Evolutionary conservation across 2,797 vertebrate genomes (phyloP), one percentile per base, ranked within the genome.

Genomic region (Manis javanica): DNA sequence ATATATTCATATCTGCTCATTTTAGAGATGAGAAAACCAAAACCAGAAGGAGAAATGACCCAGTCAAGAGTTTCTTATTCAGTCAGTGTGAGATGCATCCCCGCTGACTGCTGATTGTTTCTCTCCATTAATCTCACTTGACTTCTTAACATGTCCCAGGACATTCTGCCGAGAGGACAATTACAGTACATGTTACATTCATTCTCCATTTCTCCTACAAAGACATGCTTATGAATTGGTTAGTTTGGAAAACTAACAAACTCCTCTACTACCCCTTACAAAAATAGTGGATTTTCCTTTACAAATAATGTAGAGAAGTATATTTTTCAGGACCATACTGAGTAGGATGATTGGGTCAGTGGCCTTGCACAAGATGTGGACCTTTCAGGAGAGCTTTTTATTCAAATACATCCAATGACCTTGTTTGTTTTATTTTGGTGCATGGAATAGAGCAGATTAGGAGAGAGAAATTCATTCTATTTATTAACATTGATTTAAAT

Each of bases 401-500:
- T 69, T 91, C 26, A 18, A 89, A 39, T 16, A 82, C 39, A 2
- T 77, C n/a, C 39, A 88, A 77, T 69, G 34, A 68, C 24, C 3
- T 72, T 94, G 53, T 59, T 90, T 93, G 87, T 68, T 90, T 82
- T 82, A 23, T 72, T 72, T 23, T 77, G 6, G 42, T 87, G 19
- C 24, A 71, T 88, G 68, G 15, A 55, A 4, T 34, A 46, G 16
- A 75, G 16, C 31, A 84, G 51, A 91, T 57, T 64, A 93, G 57
- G 19, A 66, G 4, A 74, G 14, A 91, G 63, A 87, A 96, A 77
- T 59, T 59, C 13, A 77, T 81, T 94, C 11, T 37, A 16, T 86
- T 88, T 81, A 34, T 75, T 78, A 46, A 74, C 26, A 31, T 61
- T 49, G 18, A 77, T 82, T 94, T 81, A 68, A 93, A 95, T 69